phyloP scores from a whole-genome alignment of 2,888 invertebrate species.

The Unio delphinus region DNA sequence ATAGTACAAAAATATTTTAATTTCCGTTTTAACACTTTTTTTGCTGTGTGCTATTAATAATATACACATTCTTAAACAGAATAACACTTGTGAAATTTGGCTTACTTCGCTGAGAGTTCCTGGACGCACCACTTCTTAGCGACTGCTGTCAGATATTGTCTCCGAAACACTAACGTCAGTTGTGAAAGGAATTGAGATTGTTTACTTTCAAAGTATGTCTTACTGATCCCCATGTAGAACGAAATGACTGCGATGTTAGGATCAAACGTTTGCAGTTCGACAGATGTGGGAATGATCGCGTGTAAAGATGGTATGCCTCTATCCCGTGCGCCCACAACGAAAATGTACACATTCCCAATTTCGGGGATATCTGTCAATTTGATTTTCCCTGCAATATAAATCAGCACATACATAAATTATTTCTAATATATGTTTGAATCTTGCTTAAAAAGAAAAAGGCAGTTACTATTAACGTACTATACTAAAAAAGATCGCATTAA shows the following conservation, averaged over 20 bases:
- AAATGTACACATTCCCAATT: constrained; percentile 33
- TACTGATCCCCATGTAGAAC: constrained; percentile 37
- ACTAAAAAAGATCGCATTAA: no score
- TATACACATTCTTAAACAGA: no score
- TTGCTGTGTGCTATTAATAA: no score
- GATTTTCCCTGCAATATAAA: constrained; percentile 31
- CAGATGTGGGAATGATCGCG: constrained; percentile 38
- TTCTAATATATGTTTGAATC: no score
- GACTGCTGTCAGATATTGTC: constrained; percentile 30
- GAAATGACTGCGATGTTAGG: constrained; percentile 38
- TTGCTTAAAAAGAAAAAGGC: no score
- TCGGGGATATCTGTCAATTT: constrained; percentile 28
- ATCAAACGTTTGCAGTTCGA: constrained; percentile 56
- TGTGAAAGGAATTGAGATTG: constrained; percentile 42
- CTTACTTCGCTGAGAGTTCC: constrained; percentile 32
- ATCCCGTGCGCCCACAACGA: constrained; percentile 46
- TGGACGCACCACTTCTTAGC: constrained; percentile 52
- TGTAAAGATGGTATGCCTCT: constrained; percentile 36
- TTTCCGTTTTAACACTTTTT: no score
- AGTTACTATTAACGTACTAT: no score
- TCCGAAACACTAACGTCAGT: constrained; percentile 38
- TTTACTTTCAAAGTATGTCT: constrained; percentile 28
- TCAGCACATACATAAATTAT: no score
- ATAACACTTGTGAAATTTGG: no score
- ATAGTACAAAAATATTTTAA: no score